Base-by-base conservation (phyloP, 2,797 vertebrate species). In the Characodon lateralis region DNA sequence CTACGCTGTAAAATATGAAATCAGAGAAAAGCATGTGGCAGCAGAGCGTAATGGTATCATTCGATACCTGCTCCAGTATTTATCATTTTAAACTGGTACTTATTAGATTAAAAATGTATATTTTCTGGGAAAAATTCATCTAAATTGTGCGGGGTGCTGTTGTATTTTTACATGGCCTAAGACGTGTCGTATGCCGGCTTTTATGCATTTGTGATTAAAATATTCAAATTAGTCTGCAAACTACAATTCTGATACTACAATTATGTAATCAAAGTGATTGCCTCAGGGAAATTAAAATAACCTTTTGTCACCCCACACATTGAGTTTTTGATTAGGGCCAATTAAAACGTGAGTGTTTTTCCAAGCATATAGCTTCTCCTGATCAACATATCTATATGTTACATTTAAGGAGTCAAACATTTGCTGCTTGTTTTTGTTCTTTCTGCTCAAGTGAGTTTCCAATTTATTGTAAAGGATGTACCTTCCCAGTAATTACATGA, bases 271-370 rank as follows among this genome's bases (percentile, higher is more conserved):
- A 92, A 89, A 92, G 79, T 86, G 87, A 92, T 92, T 89, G 86
- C 86, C 75, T 88, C 65, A 24, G 83, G 85, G 77, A 82, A 90
- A 94, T 91, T 83, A 73, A 87, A 92, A 88, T 84, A 88, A 91
- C 88, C 90, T 88, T 91, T 92, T 91, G 89, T 94, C 89, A 88
- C 91, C 78, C 72, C 80, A 90, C 91, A 92, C 83, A 89, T 92
- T 78, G 86, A 55, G 82, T 84, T 88, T 92, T 81, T 93, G 93
- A 95, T 95, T 91, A 93, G 88, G 18, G 78, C 87, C 88, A 89
- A 94, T 96, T 94, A 91, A 93, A 91, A 87, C 84, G 91, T 56
- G 83, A 94, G 91, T 93, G 80, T 91, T 88, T 81, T 85, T 70
- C 66, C 56, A 68, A 73, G 78, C 22, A 13, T 65, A 76, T 82